phyloP scores from a whole-genome alignment of 2,888 invertebrate genomes.

The Cataglyphis rosenhaueri region DNA sequence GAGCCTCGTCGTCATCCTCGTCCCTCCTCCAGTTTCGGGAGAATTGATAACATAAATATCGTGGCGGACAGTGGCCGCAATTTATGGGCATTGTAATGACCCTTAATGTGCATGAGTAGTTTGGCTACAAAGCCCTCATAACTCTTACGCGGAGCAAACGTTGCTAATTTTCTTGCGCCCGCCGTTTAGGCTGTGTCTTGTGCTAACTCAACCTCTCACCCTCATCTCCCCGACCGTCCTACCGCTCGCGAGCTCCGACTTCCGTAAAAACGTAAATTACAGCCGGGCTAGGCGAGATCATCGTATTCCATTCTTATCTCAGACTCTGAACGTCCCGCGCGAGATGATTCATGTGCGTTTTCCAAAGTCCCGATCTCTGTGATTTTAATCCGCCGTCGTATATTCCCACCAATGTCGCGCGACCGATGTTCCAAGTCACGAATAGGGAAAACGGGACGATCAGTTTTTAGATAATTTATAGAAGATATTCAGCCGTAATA shows the following conservation, averaged over 20 bases:
- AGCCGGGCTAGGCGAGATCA: constrained; percentile 65
- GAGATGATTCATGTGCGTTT: constrained; percentile 58
- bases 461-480: constrained; percentile 21
- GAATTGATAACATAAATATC: constrained; percentile 84
- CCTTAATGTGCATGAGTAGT: constrained; percentile 84
- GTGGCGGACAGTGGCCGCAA: constrained; percentile 80
- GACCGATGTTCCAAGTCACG: constrained; percentile 21
- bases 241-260: constrained; percentile 37
- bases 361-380: constrained; percentile 45
- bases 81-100: constrained; percentile 84
- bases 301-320: constrained; percentile 71
- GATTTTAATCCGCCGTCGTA: constrained; percentile 43
- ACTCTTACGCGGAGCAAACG: constrained; percentile 78
- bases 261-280: constrained; percentile 75
- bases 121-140: constrained; percentile 82
- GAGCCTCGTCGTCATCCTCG: constrained; percentile 59
- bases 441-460: not conserved
- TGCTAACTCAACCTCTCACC: constrained; percentile 46
- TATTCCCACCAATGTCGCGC: constrained; percentile 30
- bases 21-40: constrained; percentile 58
- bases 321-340: constrained; percentile 28
- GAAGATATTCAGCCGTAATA: constrained; percentile 10
- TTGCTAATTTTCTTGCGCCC: constrained; percentile 78
- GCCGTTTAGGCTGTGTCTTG: constrained; percentile 66
- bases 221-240: constrained; percentile 40